phyloP scores from a whole-genome alignment of 2,888 invertebrate genomes.

The Girardia tigrina region DNA sequence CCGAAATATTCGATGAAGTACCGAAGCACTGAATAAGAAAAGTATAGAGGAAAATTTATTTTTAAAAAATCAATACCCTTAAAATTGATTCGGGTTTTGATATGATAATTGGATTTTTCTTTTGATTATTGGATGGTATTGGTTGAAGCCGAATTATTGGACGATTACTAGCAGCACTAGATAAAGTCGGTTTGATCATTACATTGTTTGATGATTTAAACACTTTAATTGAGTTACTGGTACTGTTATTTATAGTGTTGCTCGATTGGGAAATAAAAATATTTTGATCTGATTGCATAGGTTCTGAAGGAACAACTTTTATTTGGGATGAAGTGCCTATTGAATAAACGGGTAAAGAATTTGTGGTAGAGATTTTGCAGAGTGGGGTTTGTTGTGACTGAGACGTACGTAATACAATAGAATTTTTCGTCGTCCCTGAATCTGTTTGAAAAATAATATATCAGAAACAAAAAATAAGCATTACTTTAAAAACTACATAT shows the following conservation, averaged over 20 bases:
- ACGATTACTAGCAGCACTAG: neutral
- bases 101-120: constrained; percentile 20
- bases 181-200: neutral
- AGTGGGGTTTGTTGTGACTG: neutral
- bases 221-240: neutral
- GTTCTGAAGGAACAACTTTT: neutral
- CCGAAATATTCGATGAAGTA: neutral
- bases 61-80: neutral
- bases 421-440: no score
- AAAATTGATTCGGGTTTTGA: neutral
- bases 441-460: no score
- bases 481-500: no score
- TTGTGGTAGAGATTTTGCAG: neutral
- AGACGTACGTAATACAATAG: neutral
- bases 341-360: neutral
- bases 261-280: constrained; percentile 6
- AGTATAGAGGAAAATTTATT: neutral
- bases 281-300: neutral
- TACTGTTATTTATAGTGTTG: no score
- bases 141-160: constrained; percentile 4
- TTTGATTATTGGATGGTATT: neutral
- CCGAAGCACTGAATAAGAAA: neutral
- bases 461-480: no score
- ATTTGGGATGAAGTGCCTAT: neutral
- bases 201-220: neutral